phyloP scores from a whole-genome alignment of 2,113 vertebrate genomes.

The Pogonocichla stellata region DNA sequence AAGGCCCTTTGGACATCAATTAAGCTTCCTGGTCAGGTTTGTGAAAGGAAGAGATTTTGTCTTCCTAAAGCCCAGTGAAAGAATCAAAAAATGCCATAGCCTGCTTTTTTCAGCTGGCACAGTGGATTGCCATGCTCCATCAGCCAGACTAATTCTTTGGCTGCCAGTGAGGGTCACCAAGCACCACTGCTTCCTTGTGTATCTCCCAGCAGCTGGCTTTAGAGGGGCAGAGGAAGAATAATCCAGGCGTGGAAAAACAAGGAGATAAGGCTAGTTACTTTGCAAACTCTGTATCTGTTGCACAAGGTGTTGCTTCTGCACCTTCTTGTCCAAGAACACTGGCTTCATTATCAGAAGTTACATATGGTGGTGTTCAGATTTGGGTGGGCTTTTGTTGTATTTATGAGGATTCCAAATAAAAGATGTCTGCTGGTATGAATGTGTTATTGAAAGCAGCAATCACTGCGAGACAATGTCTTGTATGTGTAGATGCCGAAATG shows the following conservation, averaged over 20 bases:
- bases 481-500: not conserved
- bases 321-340: not conserved
- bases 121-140: not conserved
- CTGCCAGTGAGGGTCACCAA: slow-evolving; percentile 51
- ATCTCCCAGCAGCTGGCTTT: not conserved
- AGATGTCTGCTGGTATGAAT: not conserved
- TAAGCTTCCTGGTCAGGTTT: not conserved
- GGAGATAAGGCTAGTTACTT: not conserved
- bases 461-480: not conserved
- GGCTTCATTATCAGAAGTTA: not conserved
- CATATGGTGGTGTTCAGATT: not conserved
- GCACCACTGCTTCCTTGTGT: slow-evolving; percentile 33
- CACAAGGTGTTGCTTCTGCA: not conserved
- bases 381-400: not conserved
- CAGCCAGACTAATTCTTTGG: slow-evolving; percentile 22
- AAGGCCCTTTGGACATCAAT: not conserved
- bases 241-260: not conserved
- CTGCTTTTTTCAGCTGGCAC: not conserved
- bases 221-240: not conserved
- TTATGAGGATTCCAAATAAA: not conserved
- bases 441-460: not conserved
- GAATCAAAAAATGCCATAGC: not conserved
- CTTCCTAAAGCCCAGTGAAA: not conserved
- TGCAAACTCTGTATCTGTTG: not conserved
- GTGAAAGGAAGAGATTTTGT: not conserved